Conservation (phyloP, 2,888 invertebrate species). For the Idaea aversata region DNA sequence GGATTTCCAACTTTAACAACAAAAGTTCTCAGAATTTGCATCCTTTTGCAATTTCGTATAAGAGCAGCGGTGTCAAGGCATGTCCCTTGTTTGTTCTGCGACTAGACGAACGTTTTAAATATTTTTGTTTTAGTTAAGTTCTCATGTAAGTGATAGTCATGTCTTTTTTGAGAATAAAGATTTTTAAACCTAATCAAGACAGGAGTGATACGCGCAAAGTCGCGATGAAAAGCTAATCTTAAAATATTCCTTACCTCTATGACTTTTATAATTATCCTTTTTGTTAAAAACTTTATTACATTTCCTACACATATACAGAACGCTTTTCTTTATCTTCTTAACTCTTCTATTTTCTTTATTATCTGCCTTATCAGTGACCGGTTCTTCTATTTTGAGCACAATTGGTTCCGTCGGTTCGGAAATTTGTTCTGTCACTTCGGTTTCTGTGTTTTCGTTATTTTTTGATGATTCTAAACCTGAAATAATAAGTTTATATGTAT, state of each 20-base stretch:
- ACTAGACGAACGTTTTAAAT: no score
- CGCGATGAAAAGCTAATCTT: no score
- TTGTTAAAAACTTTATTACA: conserved; percentile 67
- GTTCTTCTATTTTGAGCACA: conserved; percentile 13
- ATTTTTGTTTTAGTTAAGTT: no score
- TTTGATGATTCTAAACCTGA: background rate
- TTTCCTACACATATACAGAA: conserved; percentile 52
- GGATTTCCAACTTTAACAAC: no score
- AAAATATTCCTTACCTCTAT: conserved; percentile 64
- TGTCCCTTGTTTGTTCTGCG: no score
- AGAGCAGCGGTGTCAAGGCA: no score
- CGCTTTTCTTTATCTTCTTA: conserved; percentile 41
- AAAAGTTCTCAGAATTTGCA: no score
- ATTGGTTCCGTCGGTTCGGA: conserved; percentile 4
- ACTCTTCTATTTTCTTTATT: conserved; percentile 23
- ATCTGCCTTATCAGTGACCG: background rate
- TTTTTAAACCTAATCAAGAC: no score
- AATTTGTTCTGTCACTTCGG: conserved; percentile 17
- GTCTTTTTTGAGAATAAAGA: no score
- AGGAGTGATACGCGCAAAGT: no score
- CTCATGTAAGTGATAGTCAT: no score
- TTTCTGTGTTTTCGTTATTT: conserved; percentile 12
- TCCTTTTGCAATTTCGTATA: no score
- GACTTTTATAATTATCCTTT: conserved; percentile 66
- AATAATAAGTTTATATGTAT: background rate